These are phyloP conservation scores for Bacillus rossius DNA, from an alignment of 1,140 invertebrate species.

Conservation along the genomic window DNA sequence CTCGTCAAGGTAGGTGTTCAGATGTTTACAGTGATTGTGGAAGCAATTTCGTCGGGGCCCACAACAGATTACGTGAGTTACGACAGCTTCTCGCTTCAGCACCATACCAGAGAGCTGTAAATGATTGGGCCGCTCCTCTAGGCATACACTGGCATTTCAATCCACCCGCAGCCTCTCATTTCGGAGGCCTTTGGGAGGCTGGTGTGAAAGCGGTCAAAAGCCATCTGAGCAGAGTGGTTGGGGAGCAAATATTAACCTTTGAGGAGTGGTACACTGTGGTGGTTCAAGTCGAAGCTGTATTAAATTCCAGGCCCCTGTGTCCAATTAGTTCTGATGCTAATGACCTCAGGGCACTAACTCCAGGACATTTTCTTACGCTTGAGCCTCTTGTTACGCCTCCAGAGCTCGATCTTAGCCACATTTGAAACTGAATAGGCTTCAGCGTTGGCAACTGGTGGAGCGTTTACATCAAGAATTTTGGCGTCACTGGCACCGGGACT, in stretches of 20 bases:
- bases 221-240: conserved; percentile 19
- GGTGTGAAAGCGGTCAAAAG: conserved; percentile 31
- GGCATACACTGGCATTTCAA: conserved; percentile 28
- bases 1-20: conserved; percentile 24
- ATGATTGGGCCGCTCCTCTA: background rate
- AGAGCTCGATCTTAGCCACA: conserved; percentile 14
- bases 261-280: conserved; percentile 23
- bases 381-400: conserved; percentile 16
- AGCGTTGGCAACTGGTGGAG: conserved; percentile 1
- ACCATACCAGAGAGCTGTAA: no score
- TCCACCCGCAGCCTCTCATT: conserved; percentile 26
- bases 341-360: conserved; percentile 18
- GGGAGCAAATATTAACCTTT: conserved; percentile 17
- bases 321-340: conserved; percentile 16
- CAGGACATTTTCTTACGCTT: conserved; percentile 31
- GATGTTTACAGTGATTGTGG: conserved; percentile 36
- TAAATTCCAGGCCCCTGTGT: conserved; percentile 22
- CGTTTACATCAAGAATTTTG: background rate
- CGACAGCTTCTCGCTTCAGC: no score
- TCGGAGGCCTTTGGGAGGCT: conserved; percentile 33
- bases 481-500: background rate
- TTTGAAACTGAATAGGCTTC: background rate
- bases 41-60: conserved; percentile 33
- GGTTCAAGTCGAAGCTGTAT: conserved; percentile 20
- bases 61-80: no score